Evolutionary conservation across 2,113 vertebrate genomes (phyloP), one percentile per base, ranked within the genome.

Genomic region (Equus przewalskii): DNA sequence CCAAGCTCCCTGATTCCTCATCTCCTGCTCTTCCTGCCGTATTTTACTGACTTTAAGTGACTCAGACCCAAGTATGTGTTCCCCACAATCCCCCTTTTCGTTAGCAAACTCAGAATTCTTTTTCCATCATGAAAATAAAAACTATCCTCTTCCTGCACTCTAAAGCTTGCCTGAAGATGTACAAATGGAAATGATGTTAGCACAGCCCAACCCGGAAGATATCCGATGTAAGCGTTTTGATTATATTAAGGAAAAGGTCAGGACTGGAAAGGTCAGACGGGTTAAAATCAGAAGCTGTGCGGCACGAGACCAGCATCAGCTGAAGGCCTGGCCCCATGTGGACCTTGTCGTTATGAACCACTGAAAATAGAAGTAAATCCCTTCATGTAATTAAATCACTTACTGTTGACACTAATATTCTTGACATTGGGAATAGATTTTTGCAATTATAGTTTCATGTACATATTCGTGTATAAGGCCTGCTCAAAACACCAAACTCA

Each of bases 201-300:
- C 73, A 90, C 3, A 89, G 21, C 22, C 41, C 11, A 83, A 79
- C 89, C 26, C 3, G 44, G 44, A 94, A 81, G 69, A 73, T 93
- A 64, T 62, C 78, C 95, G 33, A 26, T 65, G 0, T 83, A 67
- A 85, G 56, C 56, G 51, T 69, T 96, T 95, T 95, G 44, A 98
- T 87, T 92, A 60, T 41, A 51, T 85, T 83, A 94, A 96, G 30
- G 67, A 92, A 97, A 98, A 98, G 93, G 93, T 97, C 96, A 97
- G 67, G 33, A 65, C 21, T 93, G 36, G 75, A 96, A 67, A 90
- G 87, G 30, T 90, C 70, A 96, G 75, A 70, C 85, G 36, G 64
- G 97, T 92, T 96, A 80, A 91, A 89, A 83, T 30, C 44, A 76
- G 36, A 87, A 78, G 12, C 14, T 60, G 7, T 67, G 8, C 65